Evolutionary conservation across 53 echinoderm and acorn worm species (phyloP).

Genomic region (Crossaster papposus): DNA sequence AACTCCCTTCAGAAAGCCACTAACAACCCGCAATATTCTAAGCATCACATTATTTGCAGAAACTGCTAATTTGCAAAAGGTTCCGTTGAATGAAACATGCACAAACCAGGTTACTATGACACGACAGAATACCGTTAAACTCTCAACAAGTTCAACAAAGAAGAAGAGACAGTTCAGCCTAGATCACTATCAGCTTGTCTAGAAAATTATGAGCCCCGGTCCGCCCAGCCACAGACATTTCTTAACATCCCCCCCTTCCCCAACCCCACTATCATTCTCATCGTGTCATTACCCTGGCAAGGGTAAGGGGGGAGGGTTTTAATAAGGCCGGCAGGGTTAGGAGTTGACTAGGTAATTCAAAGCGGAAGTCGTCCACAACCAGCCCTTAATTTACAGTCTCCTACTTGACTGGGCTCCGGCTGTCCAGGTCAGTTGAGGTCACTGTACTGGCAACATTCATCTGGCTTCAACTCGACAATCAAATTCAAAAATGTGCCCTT

Average conservation of each 20-base stretch:
- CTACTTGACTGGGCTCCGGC: slow-evolving; percentile 2
- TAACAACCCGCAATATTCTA: background rate
- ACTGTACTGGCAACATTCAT: slow-evolving; percentile 28
- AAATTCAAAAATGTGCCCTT: background rate
- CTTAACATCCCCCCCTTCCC: background rate
- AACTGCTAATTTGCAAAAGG: background rate
- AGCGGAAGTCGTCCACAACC: slow-evolving; percentile 48
- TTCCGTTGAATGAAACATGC: background rate
- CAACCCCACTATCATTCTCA: background rate
- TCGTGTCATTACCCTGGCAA: background rate
- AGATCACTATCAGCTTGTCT: slow-evolving; percentile 37
- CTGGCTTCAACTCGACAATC: background rate
- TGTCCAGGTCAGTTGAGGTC: slow-evolving; percentile 40
- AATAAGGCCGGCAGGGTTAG: background rate
- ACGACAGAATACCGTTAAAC: background rate
- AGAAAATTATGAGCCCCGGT: slow-evolving; percentile 19
- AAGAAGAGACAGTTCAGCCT: slow-evolving; percentile 16
- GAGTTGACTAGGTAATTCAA: slow-evolving; percentile 23
- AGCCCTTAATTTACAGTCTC: slow-evolving; percentile 52
- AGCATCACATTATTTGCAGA: background rate
- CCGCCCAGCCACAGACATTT: slow-evolving; percentile 3
- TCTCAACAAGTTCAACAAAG: background rate
- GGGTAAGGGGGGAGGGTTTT: background rate
- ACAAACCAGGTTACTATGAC: background rate
- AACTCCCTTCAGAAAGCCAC: background rate